phyloP scores from a whole-genome alignment of 2,797 vertebrate genomes.

The Scolopax bukidnonensis region DNA sequence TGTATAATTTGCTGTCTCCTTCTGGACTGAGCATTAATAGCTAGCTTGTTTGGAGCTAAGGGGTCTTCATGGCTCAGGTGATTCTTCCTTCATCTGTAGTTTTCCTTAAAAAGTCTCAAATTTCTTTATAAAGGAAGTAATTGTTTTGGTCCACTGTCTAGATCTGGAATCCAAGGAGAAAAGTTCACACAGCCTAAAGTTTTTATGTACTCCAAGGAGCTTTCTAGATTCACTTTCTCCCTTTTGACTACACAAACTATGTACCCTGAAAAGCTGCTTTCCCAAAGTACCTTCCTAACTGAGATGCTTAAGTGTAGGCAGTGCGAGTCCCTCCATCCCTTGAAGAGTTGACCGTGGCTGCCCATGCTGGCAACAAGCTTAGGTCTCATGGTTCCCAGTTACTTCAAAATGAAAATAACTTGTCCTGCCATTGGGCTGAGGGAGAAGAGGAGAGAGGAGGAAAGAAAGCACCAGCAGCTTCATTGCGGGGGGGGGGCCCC shows the following conservation, averaged over 20 bases:
- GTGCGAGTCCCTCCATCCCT: background rate
- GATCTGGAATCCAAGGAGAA: background rate
- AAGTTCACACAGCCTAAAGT: background rate
- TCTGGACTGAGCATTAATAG: background rate
- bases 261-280: background rate
- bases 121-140: background rate
- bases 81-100: background rate
- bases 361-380: background rate
- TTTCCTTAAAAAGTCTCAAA: background rate
- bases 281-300: background rate
- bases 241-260: background rate
- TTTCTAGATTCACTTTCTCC: background rate
- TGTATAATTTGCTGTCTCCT: background rate
- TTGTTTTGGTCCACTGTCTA: background rate
- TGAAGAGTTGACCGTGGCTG: background rate
- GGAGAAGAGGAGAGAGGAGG: background rate
- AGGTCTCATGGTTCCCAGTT: background rate
- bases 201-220: background rate
- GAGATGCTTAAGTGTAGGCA: background rate
- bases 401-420: background rate
- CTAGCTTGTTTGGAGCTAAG: background rate
- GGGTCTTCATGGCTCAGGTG: background rate
- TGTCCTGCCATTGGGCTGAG: background rate
- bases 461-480: constrained; percentile 26
- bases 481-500: constrained; percentile 33